Base-by-base conservation (phyloP, 2,797 vertebrate species). In the Gila robusta region DNA sequence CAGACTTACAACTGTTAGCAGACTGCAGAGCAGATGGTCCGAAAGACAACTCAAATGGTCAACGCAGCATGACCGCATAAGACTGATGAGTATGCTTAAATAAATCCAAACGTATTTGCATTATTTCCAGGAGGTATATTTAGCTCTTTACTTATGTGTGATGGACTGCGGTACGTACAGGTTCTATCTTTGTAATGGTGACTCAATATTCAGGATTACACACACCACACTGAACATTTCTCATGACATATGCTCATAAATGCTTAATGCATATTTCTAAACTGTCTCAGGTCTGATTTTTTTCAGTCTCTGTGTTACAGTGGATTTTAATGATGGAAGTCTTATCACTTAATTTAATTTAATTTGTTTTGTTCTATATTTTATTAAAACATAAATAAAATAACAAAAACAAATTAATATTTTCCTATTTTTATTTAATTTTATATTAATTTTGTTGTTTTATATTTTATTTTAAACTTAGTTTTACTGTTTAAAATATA, bases 1-100 rank as follows among this genome's bases (percentile, higher is more conserved):
- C 35, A 56, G 74, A 67, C 62, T 28, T 78, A 67, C 83, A 64
- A 64, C 52, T 49, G 54, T 85, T 64, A 26, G 39, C 77, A 72
- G n/a, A 52, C 66, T 70, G 28, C 9, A 37, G 76, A 85, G 76
- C 83, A 85, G 83, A 85, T 85, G 83, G 64, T 28, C 37, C 2
- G 12, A 47, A 39, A 85, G 19, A 67, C 47, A 37, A 56, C 47
- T 77, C 73, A 56, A 84, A 83, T 16, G 82, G 82, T 84, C 83
- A 84, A 41, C 37, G 14, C 83, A 79, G 83, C 76, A 85, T 59
- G 74, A 71, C 64, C 66, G 5, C 26, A 26, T 39, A 79, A 47
- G 74, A 79, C 67, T 70, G 64, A 79, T 79, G 66, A 79, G 70
- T 44, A 69, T 32, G n/a, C 78, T 77, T 44, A 49, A 64, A 84